These are phyloP conservation scores for Mormyrops boulengeri DNA, from an alignment of 2,797 vertebrate species.

Conservation along the genomic window DNA sequence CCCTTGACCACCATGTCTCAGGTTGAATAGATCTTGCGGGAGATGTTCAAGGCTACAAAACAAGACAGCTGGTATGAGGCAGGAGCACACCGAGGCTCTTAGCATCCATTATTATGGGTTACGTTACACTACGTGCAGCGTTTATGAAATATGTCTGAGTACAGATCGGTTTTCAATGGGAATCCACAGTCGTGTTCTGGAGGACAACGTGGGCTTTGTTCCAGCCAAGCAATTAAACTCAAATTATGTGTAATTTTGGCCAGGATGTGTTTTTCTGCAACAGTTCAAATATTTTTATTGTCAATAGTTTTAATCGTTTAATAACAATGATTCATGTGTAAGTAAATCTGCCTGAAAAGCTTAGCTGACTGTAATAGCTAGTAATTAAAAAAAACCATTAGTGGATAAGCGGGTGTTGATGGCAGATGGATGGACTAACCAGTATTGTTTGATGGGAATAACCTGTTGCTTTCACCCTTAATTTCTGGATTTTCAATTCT, in stretches of 20 bases:
- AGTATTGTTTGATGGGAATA: neutral
- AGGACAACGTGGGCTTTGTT: neutral
- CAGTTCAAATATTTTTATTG: neutral
- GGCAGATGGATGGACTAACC: neutral
- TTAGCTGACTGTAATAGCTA: neutral
- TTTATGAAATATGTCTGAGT: neutral
- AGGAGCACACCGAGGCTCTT: neutral
- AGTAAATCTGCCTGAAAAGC: neutral
- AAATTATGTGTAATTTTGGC: neutral
- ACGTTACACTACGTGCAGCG: neutral
- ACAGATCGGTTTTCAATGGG: neutral
- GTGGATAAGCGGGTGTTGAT: neutral
- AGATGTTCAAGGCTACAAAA: neutral
- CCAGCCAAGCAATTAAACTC: neutral
- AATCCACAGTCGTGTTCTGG: neutral
- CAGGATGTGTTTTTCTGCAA: neutral
- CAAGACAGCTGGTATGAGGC: neutral
- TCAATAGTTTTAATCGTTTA: neutral
- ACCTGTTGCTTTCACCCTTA: neutral
- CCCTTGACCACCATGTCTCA: neutral
- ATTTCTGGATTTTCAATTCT: neutral
- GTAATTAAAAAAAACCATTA: neutral
- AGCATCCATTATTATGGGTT: neutral
- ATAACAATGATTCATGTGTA: neutral
- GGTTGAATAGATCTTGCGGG: neutral